Conservation (phyloP, 2,797 vertebrate species). For the Neoniphon sammara region DNA sequence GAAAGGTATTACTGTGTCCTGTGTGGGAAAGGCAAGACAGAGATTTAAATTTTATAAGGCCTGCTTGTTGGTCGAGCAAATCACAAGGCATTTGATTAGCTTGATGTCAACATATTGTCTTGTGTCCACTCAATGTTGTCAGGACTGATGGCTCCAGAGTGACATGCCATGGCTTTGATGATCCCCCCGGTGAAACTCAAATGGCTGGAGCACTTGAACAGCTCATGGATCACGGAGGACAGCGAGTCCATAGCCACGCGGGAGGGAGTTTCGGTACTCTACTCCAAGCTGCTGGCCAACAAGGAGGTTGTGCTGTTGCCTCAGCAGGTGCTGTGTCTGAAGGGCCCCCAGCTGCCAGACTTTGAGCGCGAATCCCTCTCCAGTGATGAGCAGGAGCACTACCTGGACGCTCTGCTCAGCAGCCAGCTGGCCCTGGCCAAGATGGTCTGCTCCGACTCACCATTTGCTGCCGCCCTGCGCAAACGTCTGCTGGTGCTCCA, state of each 20-base stretch:
- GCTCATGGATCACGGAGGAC: conserved; percentile 99
- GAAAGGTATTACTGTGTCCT: background rate
- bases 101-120: background rate
- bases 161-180: conserved; percentile 92
- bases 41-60: background rate
- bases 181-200: conserved; percentile 98
- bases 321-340: conserved; percentile 97
- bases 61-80: background rate
- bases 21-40: background rate
- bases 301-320: conserved; percentile 96
- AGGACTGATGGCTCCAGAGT: conserved; percentile 90
- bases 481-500: conserved; percentile 95
- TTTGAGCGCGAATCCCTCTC: conserved; percentile 97
- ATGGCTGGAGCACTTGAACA: conserved; percentile 99
- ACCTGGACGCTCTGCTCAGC: conserved; percentile 95
- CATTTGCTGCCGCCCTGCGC: conserved; percentile 93
- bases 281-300: conserved; percentile 93
- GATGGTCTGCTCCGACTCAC: conserved; percentile 98
- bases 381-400: conserved; percentile 98
- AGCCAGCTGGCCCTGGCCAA: conserved; percentile 98
- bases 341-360: conserved; percentile 97
- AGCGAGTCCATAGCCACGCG: conserved; percentile 97
- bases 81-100: background rate
- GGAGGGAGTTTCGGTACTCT: conserved; percentile 93
- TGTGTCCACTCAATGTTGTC: background rate